Evolutionary conservation across 1,140 invertebrate species (phyloP).

Genomic region (Sminthurinus signatus): DNA sequence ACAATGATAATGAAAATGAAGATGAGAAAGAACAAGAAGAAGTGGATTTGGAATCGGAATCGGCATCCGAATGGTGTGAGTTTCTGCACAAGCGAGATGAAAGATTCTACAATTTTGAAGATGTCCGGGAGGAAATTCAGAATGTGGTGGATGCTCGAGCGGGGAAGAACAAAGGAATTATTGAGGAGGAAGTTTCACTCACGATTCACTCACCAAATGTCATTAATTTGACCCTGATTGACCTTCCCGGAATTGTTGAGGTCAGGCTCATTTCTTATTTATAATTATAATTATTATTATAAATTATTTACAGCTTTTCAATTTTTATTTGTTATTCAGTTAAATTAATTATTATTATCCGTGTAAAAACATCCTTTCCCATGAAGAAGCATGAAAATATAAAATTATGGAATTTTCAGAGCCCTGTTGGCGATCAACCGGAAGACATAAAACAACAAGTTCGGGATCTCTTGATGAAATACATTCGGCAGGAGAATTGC

Average conservation of each 20-base stretch:
- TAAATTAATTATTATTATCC: background rate
- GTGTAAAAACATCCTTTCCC: background rate
- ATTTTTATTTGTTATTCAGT: background rate
- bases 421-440: slow-evolving; percentile 83
- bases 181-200: background rate
- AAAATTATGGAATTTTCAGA: slow-evolving; percentile 85
- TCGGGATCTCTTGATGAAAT: slow-evolving; percentile 68
- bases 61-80: slow-evolving; percentile 80
- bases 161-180: slow-evolving; percentile 11
- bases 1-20: too few relatives aligned
- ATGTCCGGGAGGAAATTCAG: slow-evolving; percentile 12
- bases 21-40: too few relatives aligned
- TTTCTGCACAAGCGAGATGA: slow-evolving; percentile 89
- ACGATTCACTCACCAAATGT: slow-evolving; percentile 14
- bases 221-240: slow-evolving; percentile 17
- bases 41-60: slow-evolving; percentile 42
- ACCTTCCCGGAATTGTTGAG: slow-evolving; percentile 23
- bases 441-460: slow-evolving; percentile 86
- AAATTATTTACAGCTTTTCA: too few relatives aligned
- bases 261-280: slow-evolving; percentile 4
- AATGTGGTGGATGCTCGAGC: background rate
- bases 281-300: slow-evolving; percentile 1
- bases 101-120: slow-evolving; percentile 58
- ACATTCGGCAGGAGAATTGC: slow-evolving; percentile 83
- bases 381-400: background rate